Percentiles rank a stretch among this genome's conserved stretches.
Evolutionary conservation across 2,797 vertebrate genomes (phyloP).

Genomic region (Paguma larvata): DNA sequence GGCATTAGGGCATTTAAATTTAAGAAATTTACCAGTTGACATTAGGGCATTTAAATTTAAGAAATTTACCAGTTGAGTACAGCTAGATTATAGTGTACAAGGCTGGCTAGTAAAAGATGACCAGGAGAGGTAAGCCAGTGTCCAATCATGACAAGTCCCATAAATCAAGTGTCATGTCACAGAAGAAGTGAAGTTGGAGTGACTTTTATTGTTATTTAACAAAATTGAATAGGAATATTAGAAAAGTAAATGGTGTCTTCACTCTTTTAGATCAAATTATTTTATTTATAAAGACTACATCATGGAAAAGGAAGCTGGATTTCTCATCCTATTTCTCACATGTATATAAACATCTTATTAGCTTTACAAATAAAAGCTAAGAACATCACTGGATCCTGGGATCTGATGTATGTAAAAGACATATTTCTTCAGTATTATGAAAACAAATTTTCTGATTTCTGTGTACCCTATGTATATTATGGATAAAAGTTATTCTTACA

Average conservation of each 20-base stretch:
- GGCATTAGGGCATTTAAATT: background rate
- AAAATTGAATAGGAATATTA: background rate
- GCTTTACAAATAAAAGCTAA: background rate
- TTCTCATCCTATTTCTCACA: background rate
- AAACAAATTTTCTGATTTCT: background rate
- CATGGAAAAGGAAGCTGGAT: background rate
- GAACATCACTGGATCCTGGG: background rate
- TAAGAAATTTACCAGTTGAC: background rate
- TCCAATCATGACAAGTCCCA: background rate
- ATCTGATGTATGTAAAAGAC: background rate
- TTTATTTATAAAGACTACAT: background rate
- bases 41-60: background rate
- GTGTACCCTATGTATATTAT: background rate
- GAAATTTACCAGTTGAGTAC: background rate
- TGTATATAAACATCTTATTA: background rate
- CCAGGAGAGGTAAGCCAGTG: background rate
- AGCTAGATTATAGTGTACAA: background rate
- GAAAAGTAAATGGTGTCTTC: background rate
- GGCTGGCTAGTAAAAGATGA: background rate
- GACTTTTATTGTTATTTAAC: background rate
- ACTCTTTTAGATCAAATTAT: background rate
- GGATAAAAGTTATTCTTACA: background rate
- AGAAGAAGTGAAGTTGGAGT: background rate
- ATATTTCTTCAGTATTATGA: constrained; percentile 7
- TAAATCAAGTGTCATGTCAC: background rate